Evolutionary conservation across 2,888 invertebrate genomes (phyloP), one percentile per base, ranked within the genome.

Genomic region (Anodontia alba): DNA sequence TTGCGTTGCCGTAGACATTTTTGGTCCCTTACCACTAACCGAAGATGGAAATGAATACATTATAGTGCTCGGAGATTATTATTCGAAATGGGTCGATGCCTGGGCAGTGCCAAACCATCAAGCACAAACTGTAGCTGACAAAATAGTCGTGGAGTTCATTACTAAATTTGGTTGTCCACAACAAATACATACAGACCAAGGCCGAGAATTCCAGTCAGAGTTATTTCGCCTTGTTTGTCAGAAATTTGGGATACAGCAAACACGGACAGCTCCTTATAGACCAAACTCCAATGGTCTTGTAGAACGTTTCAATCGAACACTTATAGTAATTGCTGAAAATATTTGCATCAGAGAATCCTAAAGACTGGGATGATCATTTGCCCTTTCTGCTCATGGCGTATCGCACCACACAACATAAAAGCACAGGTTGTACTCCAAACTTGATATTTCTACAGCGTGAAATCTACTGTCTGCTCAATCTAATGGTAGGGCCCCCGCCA

Each of bases 241-340:
- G n/a, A n/a, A n/a, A n/a, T n/a, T n/a, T n/a, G n/a, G n/a, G n/a
- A n/a, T n/a, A 77, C 43, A 73, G 10, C 76, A 81, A 46, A 84
- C 84, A 26, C 54, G 84, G 49, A 81, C 76, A 17, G 29, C 31
- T 1, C 83, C 83, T 15, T 79, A 80, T 54, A 73, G 76, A 68
- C 80, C 76, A 17, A 26, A n/a, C n/a, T n/a, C n/a, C n/a, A n/a
- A n/a, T n/a, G n/a, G n/a, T n/a, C n/a, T n/a, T n/a, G n/a, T n/a
- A n/a, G 78, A 83, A 26, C 72, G 80, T 1, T 67, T 68, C 15
- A 83, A 83, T 46, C 46, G 79, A 20, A 77, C 81, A 5, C 36
- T 77, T 33, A 66, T n/a, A 73, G n/a, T 70, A 76, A 38, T 76
- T 76, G 76, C 46, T 78, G 8, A 42, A 73, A 46, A 46, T 71